Conservation (phyloP, 2,888 invertebrate species). For the Epicampocera succincta region DNA sequence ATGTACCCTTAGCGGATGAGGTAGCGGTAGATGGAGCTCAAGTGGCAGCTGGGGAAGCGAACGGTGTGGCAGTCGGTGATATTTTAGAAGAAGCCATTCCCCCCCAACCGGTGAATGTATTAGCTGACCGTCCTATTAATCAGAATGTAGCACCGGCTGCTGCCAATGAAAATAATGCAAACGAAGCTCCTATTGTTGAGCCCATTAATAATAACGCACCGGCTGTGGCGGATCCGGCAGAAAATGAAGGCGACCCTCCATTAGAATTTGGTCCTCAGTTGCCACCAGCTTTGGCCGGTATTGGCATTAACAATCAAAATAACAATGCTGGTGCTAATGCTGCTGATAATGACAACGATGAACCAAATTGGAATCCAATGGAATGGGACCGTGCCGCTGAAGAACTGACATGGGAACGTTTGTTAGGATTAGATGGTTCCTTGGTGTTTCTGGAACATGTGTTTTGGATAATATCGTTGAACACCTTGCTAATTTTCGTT, state of each 20-base stretch:
- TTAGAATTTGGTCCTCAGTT: conserved; percentile 84
- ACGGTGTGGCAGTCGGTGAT: conserved; percentile 61
- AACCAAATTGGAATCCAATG: conserved; percentile 97
- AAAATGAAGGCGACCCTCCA: conserved; percentile 82
- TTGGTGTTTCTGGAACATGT: conserved; percentile 98
- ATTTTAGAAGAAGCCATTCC: conserved; percentile 59
- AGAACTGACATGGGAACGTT: conserved; percentile 98
- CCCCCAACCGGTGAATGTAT: conserved; percentile 81
- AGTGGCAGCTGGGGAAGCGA: conserved; percentile 78
- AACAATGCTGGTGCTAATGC: conserved; percentile 79
- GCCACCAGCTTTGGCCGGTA: conserved; percentile 82
- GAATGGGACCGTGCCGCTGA: conserved; percentile 99
- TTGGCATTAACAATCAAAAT: conserved; percentile 53
- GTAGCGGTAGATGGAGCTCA: conserved; percentile 77
- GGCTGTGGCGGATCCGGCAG: conserved; percentile 80
- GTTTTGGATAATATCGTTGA: conserved; percentile 98
- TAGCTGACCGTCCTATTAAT: conserved; percentile 71
- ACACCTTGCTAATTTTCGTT: conserved; percentile 97
- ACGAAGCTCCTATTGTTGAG: conserved; percentile 76
- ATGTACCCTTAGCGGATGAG: conserved; percentile 67
- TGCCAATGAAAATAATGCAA: conserved; percentile 73
- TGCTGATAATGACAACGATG: conserved; percentile 80
- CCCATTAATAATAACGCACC: conserved; percentile 79
- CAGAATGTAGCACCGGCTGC: conserved; percentile 70
- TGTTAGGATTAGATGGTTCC: conserved; percentile 97